Evolutionary conservation across 2,888 invertebrate species (phyloP), one percentile per base, ranked within the genome.

Genomic region (Mythimna lalbum): DNA sequence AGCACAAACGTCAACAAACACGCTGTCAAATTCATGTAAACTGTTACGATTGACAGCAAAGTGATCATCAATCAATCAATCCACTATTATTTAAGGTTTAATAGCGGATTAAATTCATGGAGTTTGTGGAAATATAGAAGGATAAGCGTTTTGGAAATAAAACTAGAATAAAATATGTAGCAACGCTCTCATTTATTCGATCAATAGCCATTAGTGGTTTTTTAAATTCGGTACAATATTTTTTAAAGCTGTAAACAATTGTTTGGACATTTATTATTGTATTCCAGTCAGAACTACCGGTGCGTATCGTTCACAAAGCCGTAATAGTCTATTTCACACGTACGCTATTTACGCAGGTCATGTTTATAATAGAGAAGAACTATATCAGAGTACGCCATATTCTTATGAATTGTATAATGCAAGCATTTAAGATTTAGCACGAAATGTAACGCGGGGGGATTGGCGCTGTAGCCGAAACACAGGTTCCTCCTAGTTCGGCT

Each of bases 161-260:
- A 63, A 80, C 64, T 0, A 55, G 4, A 39, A 62, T 9, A 50
- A 70, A 70, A 33, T 49, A 55, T 73, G 31, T 78, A 65, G 60
- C 63, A 78, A 80, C 56, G 76, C 73, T 83, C 69, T 79, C 27
- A 79, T 83, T 76, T 76, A 82, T 81, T 82, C 63, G 61, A 79
- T 76, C 63, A 65, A 63, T 73, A 75, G 59, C 62, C 60, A 76
- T 67, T 36, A 76, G 57, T 74, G 36, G 23, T 57, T 75, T 68
- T 56, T 53, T 70, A 43, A 61, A 78, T 64, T 76, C 63, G 76
- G 81, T 63, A 78, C 61, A 75, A 61, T 17, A 63, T 63, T 21
- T 43, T 63, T 55, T 19, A 59, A 56, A 61, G 39, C 23, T 71
- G 23, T 66, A 67, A 62, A 59, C 57, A 76, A 62, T 64, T 63